phyloP scores from a whole-genome alignment of 2,797 vertebrate genomes.

The Alauda arvensis region DNA sequence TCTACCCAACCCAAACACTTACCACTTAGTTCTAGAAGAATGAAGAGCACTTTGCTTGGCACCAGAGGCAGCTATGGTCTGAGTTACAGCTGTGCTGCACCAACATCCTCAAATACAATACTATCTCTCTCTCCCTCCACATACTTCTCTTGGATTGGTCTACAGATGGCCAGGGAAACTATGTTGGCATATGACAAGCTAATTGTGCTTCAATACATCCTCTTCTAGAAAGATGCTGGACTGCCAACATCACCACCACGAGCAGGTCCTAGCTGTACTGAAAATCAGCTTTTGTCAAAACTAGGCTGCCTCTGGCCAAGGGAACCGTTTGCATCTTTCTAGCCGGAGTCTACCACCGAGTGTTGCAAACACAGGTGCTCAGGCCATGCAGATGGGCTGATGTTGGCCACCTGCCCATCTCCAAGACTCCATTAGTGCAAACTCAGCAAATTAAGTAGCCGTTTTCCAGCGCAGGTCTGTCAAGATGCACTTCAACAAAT shows the following conservation, averaged over 20 bases:
- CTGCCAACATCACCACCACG: background rate
- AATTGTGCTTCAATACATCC: conserved; percentile 43
- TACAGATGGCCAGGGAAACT: conserved; percentile 38
- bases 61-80: conserved; percentile 62
- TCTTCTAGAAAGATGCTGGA: conserved; percentile 9
- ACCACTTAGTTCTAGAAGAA: conserved; percentile 55
- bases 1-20: conserved; percentile 50
- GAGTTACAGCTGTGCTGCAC: conserved; percentile 52
- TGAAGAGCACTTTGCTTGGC: conserved; percentile 64
- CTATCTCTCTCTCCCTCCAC: background rate
- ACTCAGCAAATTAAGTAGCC: conserved; percentile 7
- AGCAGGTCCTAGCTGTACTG: conserved; percentile 22
- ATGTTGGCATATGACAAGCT: conserved; percentile 27
- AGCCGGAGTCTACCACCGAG: background rate
- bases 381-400: background rate
- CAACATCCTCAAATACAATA: conserved; percentile 29
- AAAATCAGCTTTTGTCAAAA: conserved; percentile 18
- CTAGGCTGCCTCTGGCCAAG: conserved; percentile 21
- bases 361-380: conserved; percentile 21
- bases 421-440: conserved; percentile 20
- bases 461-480: background rate
- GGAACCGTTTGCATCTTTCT: conserved; percentile 17
- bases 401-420: background rate
- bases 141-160: conserved; percentile 15
- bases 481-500: background rate